phyloP scores from a whole-genome alignment of 2,113 vertebrate genomes.

The Papio anubis region DNA sequence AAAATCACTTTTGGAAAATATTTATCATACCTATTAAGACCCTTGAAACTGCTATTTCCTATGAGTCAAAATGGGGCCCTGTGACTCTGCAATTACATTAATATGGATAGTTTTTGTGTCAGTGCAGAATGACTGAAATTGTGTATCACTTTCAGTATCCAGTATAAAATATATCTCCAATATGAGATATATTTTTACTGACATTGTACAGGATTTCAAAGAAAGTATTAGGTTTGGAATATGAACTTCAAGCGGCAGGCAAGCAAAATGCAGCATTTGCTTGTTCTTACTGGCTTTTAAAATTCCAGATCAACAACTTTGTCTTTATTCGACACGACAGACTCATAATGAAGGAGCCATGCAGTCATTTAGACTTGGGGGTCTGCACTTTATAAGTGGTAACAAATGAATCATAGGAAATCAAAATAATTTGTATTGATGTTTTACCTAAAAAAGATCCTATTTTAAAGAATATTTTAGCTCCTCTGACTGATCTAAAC shows the following conservation, averaged over 20 bases:
- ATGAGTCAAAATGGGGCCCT: not conserved
- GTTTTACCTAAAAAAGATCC: not conserved
- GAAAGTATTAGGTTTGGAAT: constrained; percentile 37
- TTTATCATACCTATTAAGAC: not conserved
- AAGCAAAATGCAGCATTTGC: not conserved
- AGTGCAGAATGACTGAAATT: not conserved
- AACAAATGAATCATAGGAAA: constrained; percentile 15
- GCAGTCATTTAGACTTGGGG: not conserved
- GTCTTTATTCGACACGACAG: not conserved
- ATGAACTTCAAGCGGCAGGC: not conserved
- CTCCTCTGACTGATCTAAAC: constrained; percentile 80
- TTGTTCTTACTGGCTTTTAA: not conserved
- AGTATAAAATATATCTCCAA: not conserved
- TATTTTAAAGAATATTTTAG: constrained; percentile 78
- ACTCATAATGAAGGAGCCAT: not conserved
- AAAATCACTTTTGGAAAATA: not conserved
- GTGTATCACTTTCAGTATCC: not conserved
- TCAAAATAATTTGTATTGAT: constrained; percentile 19
- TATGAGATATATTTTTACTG: not conserved
- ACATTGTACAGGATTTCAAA: not conserved
- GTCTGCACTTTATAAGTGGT: not conserved
- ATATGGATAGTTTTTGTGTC: not conserved
- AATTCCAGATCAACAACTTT: not conserved
- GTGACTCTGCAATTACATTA: not conserved
- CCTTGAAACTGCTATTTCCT: not conserved